Evolutionary conservation across 1,140 invertebrate genomes (phyloP).

Genomic region (Ganaspis sp.): DNA sequence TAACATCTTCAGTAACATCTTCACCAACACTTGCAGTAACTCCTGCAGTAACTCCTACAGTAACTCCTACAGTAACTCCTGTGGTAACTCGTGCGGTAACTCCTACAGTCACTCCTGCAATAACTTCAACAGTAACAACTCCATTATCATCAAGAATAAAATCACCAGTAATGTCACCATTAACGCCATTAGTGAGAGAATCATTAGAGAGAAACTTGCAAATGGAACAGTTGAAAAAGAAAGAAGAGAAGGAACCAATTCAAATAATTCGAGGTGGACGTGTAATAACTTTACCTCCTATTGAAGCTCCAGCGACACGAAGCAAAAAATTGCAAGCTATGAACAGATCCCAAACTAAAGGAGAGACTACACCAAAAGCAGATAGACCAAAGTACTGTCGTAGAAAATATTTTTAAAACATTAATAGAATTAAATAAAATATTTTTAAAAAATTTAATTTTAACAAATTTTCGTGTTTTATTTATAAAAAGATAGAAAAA

Average conservation of each 20-base stretch:
- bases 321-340: slow-evolving; percentile 74
- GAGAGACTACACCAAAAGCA: slow-evolving; percentile 39
- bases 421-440: no score
- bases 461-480: no score
- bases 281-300: slow-evolving; percentile 85
- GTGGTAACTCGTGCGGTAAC: no score
- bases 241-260: slow-evolving; percentile 77
- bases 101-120: no score
- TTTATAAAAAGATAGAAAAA: no score
- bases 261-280: slow-evolving; percentile 85
- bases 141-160: no score
- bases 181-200: neutral
- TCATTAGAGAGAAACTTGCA: neutral
- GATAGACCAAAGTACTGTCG: neutral
- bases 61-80: no score
- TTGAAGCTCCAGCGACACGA: slow-evolving; percentile 85
- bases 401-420: no score
- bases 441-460: no score
- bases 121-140: no score
- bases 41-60: no score
- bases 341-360: slow-evolving; percentile 45
- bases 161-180: neutral
- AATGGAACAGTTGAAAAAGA: slow-evolving; percentile 42
- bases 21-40: no score
- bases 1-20: slow-evolving; percentile 52